Conservation (phyloP, 2,113 vertebrate species). For the Oryzias curvinotus region DNA sequence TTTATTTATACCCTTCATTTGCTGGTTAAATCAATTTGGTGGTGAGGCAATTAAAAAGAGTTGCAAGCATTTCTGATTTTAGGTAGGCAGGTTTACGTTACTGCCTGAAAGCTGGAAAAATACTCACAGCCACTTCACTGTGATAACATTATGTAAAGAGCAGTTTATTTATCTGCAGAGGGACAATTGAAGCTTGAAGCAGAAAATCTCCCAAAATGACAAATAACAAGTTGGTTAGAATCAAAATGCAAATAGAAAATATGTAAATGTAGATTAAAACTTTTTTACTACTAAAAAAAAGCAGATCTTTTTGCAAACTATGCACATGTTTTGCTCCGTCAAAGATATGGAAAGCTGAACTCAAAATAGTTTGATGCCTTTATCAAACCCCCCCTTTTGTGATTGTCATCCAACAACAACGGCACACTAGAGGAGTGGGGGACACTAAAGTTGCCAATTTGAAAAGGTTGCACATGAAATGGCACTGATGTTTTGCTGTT, state of each 20-base stretch:
- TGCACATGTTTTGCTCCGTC: too few species aligned
- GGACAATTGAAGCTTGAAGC: background rate
- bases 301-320: too few species aligned
- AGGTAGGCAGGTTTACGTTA: conserved; percentile 65
- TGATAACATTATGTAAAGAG: conserved; percentile 26
- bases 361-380: too few species aligned
- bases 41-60: conserved; percentile 55
- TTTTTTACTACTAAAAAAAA: background rate
- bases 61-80: conserved; percentile 70
- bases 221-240: conserved; percentile 2
- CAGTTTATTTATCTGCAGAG: background rate
- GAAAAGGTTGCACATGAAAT: too few species aligned
- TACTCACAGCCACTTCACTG: conserved; percentile 41
- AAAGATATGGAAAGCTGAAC: too few species aligned
- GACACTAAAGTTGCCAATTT: too few species aligned
- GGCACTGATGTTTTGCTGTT: too few species aligned
- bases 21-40: conserved; percentile 78
- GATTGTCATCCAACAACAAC: too few species aligned
- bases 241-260: background rate
- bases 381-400: too few species aligned
- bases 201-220: conserved; percentile 1
- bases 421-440: too few species aligned
- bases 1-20: conserved; percentile 79
- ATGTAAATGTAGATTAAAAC: background rate
- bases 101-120: conserved; percentile 43